A percentile compares a stretch with the other conserved stretches of the same genome.
Conservation (phyloP, 2,888 invertebrate genomes). For the Cecidostiba fungosa region DNA sequence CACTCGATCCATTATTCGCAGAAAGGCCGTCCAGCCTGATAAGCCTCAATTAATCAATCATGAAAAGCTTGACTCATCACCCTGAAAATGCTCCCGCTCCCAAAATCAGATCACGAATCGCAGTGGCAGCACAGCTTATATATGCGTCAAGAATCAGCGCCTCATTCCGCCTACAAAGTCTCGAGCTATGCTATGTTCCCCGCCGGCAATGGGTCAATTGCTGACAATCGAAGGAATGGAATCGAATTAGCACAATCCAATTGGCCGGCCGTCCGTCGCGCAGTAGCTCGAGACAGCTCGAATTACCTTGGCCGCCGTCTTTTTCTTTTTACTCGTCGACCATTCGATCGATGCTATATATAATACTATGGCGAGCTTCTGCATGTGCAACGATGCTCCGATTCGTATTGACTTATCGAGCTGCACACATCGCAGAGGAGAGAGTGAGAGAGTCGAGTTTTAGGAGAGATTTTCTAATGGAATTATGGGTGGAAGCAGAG, state of each 20-base stretch:
- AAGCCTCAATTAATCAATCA: constrained; percentile 1
- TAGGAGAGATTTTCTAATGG: constrained; percentile 26
- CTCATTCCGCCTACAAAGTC: background rate
- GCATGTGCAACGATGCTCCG: background rate
- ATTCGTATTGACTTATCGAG: constrained; percentile 40
- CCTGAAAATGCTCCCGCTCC: background rate
- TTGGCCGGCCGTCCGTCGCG: constrained; percentile 65
- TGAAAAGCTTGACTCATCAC: background rate
- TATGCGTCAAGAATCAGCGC: background rate
- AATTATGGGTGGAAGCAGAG: constrained; percentile 2
- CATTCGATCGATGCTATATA: background rate
- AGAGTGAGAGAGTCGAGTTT: background rate
- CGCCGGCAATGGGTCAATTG: constrained; percentile 74
- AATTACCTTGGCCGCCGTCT: constrained; percentile 19
- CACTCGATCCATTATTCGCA: background rate
- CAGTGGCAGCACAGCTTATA: background rate
- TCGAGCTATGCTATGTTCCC: constrained; percentile 44
- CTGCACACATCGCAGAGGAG: background rate
- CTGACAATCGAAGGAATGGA: constrained; percentile 71
- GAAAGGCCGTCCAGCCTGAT: background rate
- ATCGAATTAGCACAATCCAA: constrained; percentile 76
- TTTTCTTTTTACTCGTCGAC: background rate
- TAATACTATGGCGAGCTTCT: background rate
- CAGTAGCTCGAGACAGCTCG: constrained; percentile 2
- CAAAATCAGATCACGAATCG: background rate